Evolutionary conservation across 2,888 invertebrate genomes (phyloP), one percentile per base, ranked within the genome.

Genomic region (Napeogenes inachia): DNA sequence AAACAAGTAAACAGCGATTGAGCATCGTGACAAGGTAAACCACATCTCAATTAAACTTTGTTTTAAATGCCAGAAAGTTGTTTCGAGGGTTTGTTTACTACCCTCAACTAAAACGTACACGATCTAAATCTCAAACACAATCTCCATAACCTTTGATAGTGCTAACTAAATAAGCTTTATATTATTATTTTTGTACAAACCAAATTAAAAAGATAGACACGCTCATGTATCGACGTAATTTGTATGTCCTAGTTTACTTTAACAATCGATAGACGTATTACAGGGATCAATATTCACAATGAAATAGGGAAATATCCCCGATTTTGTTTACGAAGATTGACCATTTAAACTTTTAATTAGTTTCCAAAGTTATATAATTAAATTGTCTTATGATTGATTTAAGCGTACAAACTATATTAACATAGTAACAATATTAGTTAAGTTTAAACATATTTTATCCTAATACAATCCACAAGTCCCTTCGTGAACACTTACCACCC

Each of bases 401-500:
- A 42, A 6, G 8, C 3, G 42, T 42, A 42, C 42, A 50, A 50
- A 30, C 8, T 12, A 50, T 30, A 50, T 50, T 50, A 30, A 50
- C 50, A 50, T 12, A 30, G 50, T 50, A 30, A 12, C 50, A 50
- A 12, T 50, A 47, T 47, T 13, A 30, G 30, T 6, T 50, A 30
- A 10, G 12, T 30, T 50, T 21, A 30, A 50, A 50, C 50, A 50
- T 50, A 30, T 30, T 50, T 50, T 30, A 50, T 50, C 50, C 30
- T 50, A 50, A 30, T 50, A 50, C 30, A 50, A 50, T 21, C 8
- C 30, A 50, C 50, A 30, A 50, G 30, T 50, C 50, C 50, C 50
- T 50, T 60, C 57, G 53, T 57, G 47, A 45, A 60, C 54, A 59
- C 57, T 55, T 63, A 42, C 46, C 45, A 61, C 55, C 60, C 57